Percentiles rank a stretch among this genome's conserved stretches.
Evolutionary conservation across 2,888 invertebrate genomes (phyloP).

Genomic region (Athalia rosae): DNA sequence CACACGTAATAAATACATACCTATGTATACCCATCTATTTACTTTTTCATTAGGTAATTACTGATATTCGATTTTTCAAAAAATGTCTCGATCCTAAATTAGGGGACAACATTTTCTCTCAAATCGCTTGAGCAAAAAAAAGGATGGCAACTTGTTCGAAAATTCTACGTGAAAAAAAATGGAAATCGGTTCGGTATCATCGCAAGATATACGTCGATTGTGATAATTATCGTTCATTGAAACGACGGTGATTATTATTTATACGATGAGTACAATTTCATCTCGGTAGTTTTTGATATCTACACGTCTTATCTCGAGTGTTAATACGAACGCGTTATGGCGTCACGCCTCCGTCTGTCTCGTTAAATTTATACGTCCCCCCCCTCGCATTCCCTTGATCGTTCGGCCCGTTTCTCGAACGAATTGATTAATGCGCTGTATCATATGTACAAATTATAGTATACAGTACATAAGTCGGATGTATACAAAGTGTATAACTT

Average conservation of each 20-base stretch:
- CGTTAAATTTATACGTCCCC: conserved; percentile 62
- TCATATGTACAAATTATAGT: neutral
- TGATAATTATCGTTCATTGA: neutral
- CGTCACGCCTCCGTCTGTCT: conserved; percentile 62
- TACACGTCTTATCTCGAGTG: conserved; percentile 52
- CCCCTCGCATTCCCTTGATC: neutral
- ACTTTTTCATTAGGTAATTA: neutral
- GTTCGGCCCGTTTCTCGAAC: conserved; percentile 16
- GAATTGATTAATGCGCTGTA: conserved; percentile 33
- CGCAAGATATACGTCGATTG: neutral
- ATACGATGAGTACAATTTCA: conserved; percentile 12
- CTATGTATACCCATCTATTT: neutral
- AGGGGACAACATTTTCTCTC: too few relatives aligned
- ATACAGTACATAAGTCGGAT: too few relatives aligned
- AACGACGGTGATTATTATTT: neutral
- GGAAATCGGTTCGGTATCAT: neutral
- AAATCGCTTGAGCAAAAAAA: too few relatives aligned
- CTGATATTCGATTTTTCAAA: neutral
- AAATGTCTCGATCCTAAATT: neutral
- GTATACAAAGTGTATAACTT: too few relatives aligned
- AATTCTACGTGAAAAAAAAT: neutral
- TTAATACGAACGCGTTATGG: conserved; percentile 58
- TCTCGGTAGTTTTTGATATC: neutral
- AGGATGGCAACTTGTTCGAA: neutral
- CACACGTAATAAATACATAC: conserved; percentile 14